Evolutionary conservation across 2,888 invertebrate species (phyloP).

Genomic region (Cetonia aurata): DNA sequence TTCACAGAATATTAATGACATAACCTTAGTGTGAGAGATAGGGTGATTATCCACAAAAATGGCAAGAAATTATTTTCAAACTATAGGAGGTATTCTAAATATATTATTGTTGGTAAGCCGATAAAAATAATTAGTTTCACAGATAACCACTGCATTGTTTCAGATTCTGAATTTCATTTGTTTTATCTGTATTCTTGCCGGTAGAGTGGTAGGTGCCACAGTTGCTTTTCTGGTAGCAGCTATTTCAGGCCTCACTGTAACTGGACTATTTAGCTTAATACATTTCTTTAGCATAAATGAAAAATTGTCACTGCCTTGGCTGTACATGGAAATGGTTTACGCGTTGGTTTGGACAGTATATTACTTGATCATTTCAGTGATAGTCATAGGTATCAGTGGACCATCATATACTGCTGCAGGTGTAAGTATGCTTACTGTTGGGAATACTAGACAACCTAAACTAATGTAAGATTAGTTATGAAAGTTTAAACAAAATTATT

Average conservation of each 20-base stretch:
- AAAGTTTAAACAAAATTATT: background rate
- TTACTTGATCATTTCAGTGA: constrained; percentile 29
- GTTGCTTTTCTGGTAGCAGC: constrained; percentile 29
- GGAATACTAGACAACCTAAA: background rate
- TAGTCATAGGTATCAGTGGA: constrained; percentile 17
- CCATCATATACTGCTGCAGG: constrained; percentile 36
- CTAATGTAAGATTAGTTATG: background rate
- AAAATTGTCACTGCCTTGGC: constrained; percentile 32
- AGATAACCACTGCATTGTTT: background rate
- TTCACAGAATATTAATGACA: background rate
- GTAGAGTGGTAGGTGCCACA: background rate
- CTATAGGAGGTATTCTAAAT: background rate
- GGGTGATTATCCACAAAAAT: background rate
- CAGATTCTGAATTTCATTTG: constrained; percentile 22
- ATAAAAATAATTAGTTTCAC: background rate
- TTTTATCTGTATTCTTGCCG: constrained; percentile 29
- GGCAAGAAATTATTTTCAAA: background rate
- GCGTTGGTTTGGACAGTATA: constrained; percentile 29
- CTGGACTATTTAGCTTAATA: constrained; percentile 19
- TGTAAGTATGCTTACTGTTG: constrained; percentile 25
- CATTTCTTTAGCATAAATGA: constrained; percentile 20
- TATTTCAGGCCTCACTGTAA: constrained; percentile 29
- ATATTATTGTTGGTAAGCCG: background rate
- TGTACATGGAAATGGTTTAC: constrained; percentile 34
- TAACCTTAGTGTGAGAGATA: too few species aligned